phyloP scores from a whole-genome alignment of 2,888 invertebrate species.

The Apamea crenata region DNA sequence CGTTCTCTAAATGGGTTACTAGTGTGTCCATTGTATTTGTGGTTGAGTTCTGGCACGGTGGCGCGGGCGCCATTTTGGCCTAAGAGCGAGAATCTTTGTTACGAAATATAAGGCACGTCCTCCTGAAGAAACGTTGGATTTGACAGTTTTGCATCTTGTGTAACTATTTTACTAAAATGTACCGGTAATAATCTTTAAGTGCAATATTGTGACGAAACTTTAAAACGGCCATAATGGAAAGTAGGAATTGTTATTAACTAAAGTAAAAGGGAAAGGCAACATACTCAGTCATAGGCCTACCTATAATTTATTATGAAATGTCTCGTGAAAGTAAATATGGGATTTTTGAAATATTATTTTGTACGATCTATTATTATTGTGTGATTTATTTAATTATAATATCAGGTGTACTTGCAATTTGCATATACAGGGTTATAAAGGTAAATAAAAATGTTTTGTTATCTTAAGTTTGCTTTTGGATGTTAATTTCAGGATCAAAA shows the following conservation, averaged over 20 bases:
- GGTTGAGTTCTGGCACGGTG: background rate
- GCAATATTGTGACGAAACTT: conserved; percentile 3
- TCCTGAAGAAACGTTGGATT: background rate
- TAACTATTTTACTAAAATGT: conserved; percentile 4
- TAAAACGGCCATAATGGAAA: conserved; percentile 8
- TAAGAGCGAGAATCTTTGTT: background rate
- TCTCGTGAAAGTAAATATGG: conserved; percentile 6
- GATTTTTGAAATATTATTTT: conserved; percentile 34
- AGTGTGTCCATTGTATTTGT: background rate
- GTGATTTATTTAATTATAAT: conserved; percentile 25
- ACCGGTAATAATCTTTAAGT: background rate
- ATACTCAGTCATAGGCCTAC: background rate
- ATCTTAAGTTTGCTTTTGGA: conserved; percentile 18
- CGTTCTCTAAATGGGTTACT: background rate
- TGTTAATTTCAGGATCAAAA: conserved; percentile 11
- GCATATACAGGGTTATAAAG: conserved; percentile 47
- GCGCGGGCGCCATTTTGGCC: conserved; percentile 35
- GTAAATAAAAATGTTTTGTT: conserved; percentile 20
- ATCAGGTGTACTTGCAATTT: conserved; percentile 37
- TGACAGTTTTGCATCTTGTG: background rate
- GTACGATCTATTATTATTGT: conserved; percentile 20
- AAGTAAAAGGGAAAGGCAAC: conserved; percentile 15
- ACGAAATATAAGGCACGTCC: background rate
- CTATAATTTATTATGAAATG: conserved; percentile 20
- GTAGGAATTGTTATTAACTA: background rate